Conservation (phyloP, 2,797 vertebrate genomes). For the Emydoidea blandingii region DNA sequence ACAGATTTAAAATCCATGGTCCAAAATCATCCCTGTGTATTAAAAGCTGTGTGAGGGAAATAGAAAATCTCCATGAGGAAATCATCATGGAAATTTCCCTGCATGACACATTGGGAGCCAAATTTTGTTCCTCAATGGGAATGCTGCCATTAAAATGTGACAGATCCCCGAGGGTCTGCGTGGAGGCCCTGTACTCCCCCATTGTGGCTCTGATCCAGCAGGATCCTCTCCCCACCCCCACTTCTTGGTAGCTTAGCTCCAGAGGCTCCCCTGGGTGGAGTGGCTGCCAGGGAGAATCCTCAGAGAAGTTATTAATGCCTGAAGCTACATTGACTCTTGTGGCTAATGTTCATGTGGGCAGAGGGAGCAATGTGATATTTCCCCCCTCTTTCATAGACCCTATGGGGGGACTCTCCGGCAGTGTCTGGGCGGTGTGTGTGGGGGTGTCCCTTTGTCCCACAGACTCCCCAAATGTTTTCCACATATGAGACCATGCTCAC, state of each 20-base stretch:
- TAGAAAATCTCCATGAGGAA: not conserved
- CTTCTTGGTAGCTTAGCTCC: not conserved
- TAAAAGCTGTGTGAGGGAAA: conserved; percentile 30
- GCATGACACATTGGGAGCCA: not conserved
- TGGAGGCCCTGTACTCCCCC: not conserved
- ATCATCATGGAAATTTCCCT: conserved; percentile 29
- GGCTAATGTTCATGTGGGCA: not conserved
- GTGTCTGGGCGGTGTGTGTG: not conserved
- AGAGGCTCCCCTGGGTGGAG: not conserved
- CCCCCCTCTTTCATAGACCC: not conserved
- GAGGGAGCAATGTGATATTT: not conserved
- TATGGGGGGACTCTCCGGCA: not conserved
- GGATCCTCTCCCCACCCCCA: not conserved
- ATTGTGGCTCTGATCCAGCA: not conserved
- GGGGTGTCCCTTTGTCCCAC: not conserved
- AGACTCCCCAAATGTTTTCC: not conserved
- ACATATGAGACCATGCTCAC: not conserved
- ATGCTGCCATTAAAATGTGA: not conserved
- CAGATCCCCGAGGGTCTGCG: not conserved
- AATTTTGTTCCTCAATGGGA: not conserved
- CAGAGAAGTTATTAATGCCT: not conserved
- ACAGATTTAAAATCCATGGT: conserved; percentile 39
- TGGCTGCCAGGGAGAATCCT: not conserved
- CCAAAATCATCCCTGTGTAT: conserved; percentile 29
- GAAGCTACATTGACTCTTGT: not conserved